phyloP scores from a whole-genome alignment of 2,113 vertebrate species.

The Terrapene triunguis region DNA sequence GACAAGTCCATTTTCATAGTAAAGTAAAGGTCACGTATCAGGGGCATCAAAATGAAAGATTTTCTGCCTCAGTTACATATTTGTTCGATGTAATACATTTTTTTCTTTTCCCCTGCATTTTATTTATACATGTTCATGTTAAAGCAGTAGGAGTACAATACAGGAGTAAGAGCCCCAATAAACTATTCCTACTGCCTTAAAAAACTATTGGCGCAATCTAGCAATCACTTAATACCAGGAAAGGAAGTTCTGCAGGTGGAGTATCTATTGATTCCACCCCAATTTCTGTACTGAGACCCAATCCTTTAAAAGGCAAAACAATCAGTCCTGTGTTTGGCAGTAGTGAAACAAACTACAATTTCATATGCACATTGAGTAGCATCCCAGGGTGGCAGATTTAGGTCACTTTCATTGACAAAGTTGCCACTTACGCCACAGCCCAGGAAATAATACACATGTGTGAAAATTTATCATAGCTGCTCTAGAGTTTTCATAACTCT shows the following conservation, averaged over 20 bases:
- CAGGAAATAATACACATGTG: not conserved
- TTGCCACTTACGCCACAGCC: not conserved
- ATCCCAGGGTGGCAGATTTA: not conserved
- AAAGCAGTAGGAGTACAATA: fast-evolving
- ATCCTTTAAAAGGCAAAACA: not conserved
- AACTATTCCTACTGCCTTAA: not conserved
- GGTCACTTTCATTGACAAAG: not conserved
- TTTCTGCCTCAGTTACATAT: not conserved
- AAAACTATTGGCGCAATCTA: not conserved
- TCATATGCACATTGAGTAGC: not conserved
- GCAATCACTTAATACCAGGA: not conserved
- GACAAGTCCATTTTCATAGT: too few relatives aligned
- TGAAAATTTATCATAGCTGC: not conserved
- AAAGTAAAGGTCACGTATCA: too few relatives aligned
- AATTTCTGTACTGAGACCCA: not conserved
- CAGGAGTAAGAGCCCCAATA: not conserved
- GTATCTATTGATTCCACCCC: not conserved
- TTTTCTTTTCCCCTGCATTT: not conserved
- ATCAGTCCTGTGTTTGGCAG: not conserved
- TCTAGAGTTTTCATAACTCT: not conserved
- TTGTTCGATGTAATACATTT: not conserved
- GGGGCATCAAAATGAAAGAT: fast-evolving
- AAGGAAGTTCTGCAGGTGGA: not conserved
- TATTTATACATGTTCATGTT: not conserved
- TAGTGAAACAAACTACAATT: not conserved